Conservation (phyloP, 2,888 invertebrate genomes). For the Acrobasis suavella region DNA sequence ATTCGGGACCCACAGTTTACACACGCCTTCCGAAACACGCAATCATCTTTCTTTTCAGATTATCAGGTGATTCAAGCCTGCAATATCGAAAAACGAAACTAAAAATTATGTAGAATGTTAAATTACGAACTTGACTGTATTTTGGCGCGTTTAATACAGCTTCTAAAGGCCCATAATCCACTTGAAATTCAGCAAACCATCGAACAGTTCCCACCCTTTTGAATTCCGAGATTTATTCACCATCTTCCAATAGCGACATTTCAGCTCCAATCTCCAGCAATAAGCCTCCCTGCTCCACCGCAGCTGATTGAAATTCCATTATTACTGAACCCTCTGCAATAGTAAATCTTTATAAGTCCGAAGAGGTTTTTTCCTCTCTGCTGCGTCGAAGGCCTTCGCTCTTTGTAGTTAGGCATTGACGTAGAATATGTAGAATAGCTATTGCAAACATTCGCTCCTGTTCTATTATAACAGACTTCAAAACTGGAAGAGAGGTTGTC, state of each 20-base stretch:
- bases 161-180: slow-evolving; percentile 4
- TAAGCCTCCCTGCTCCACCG: slow-evolving; percentile 38
- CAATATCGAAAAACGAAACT: too few species aligned
- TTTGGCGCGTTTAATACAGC: slow-evolving; percentile 1
- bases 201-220: slow-evolving; percentile 16
- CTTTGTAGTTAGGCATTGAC: slow-evolving; percentile 51
- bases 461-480: too few species aligned
- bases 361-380: slow-evolving; percentile 52
- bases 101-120: too few species aligned
- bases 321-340: slow-evolving; percentile 67
- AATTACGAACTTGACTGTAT: too few species aligned
- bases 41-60: too few species aligned
- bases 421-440: too few species aligned
- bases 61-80: too few species aligned
- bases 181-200: slow-evolving; percentile 17
- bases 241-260: slow-evolving; percentile 31
- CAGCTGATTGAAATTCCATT: slow-evolving; percentile 80
- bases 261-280: slow-evolving; percentile 32
- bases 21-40: too few species aligned
- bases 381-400: slow-evolving; percentile 45
- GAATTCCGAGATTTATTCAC: slow-evolving; percentile 17
- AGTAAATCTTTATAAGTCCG: slow-evolving; percentile 69
- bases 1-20: too few species aligned
- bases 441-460: too few species aligned
- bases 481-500: too few species aligned